These are phyloP conservation scores for Thaumetopoea pityocampa DNA, from an alignment of 1,140 invertebrate genomes.

Conservation along the genomic window DNA sequence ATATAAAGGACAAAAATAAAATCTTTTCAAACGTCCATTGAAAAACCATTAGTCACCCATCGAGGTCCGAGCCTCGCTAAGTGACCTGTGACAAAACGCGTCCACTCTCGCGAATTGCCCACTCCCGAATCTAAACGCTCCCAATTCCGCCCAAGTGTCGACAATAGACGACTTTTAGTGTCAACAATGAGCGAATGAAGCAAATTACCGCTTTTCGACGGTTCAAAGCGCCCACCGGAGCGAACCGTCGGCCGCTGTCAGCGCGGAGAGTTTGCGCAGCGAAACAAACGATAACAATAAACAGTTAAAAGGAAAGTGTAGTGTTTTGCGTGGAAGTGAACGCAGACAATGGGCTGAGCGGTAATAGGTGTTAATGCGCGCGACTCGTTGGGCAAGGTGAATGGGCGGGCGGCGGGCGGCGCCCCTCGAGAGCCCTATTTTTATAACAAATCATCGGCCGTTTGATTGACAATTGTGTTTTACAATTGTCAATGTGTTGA, in stretches of 20 bases:
- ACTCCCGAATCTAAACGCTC: constrained; percentile 65
- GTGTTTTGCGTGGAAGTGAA: constrained; percentile 60
- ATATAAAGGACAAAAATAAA: constrained; percentile 22
- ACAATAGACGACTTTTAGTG: constrained; percentile 68
- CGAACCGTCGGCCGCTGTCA: constrained; percentile 58
- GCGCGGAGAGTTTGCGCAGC: constrained; percentile 59
- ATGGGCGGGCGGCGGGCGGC: constrained; percentile 38
- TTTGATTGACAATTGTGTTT: constrained; percentile 56
- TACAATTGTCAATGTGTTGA: constrained; percentile 35
- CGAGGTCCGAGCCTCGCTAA: constrained; percentile 28
- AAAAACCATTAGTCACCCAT: constrained; percentile 47
- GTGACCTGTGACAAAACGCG: constrained; percentile 43
- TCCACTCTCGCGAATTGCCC: constrained; percentile 61
- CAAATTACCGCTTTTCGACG: constrained; percentile 70
- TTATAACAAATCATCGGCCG: constrained; percentile 63
- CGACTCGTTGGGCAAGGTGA: constrained; percentile 53
- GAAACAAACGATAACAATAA: constrained; percentile 71
- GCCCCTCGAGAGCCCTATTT: constrained; percentile 36
- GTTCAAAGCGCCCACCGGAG: constrained; percentile 61
- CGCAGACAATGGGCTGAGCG: constrained; percentile 42
- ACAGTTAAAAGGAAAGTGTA: constrained; percentile 72
- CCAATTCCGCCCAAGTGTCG: constrained; percentile 65
- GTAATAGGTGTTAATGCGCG: constrained; percentile 70
- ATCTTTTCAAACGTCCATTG: constrained; percentile 25
- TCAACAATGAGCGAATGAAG: constrained; percentile 67